Evolutionary conservation across 1,140 invertebrate species (phyloP), one percentile per base, ranked within the genome.

Genomic region (Drosophila orena): DNA sequence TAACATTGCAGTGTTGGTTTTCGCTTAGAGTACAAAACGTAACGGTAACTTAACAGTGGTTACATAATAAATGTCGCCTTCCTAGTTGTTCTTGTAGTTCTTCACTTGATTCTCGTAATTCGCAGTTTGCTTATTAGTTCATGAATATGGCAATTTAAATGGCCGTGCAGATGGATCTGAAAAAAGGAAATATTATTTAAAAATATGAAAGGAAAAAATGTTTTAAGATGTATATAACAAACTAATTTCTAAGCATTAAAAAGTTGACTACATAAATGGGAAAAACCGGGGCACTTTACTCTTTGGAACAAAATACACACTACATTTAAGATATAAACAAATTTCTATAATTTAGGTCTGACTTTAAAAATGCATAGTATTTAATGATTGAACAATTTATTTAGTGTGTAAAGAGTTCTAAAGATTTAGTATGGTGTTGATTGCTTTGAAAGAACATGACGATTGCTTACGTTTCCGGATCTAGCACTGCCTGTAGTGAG

Each of bases 401-500:
- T 22, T 22, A 3, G 22, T 22, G 22, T 17, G 17, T 17, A 17
- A 17, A 1, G 17, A 17, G 17, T 22, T 22, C 22, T 22, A 22
- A 22, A 2, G 22, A 2, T 22, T 22, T 22, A 22, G 22, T 22
- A 22, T 22, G 22, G 2, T 22, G 22, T 22, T 22, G 22, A 22
- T 22, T n/a, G n/a, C n/a, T n/a, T n/a, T n/a, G n/a, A n/a, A n/a
- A n/a, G 3, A 55, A 47, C 11, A 6, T 8, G 4, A 2, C 6
- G 4, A 2, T 12, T 27, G 17, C 46, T 44, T 34, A 68, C 64
- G 11, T 52, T 37, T 60, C 7, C 11, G 2, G 15, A 15, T 27
- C 37, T 68, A 88, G 66, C 83, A 88, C 66, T 89, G 75, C 37
- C 80, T 77, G 53, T 79, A 94, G 61, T 93, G 84, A 65, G 94